phyloP scores from a whole-genome alignment of 1,140 invertebrate genomes.

The Magallana ariakensis region DNA sequence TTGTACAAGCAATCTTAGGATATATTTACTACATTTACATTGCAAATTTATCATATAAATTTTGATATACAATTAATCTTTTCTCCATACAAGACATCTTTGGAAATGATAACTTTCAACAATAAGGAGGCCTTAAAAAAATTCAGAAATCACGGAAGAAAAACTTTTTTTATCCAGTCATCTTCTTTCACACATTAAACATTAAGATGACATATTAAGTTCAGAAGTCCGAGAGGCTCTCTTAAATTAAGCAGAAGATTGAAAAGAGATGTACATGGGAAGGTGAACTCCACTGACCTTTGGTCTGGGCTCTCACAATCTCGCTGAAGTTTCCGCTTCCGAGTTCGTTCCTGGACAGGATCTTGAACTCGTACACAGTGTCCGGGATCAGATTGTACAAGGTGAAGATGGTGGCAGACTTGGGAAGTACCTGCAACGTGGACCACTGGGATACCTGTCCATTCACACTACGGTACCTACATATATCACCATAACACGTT shows the following conservation, averaged over 20 bases:
- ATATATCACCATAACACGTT: neutral
- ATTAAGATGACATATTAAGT: too few species aligned
- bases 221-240: too few species aligned
- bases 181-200: too few species aligned
- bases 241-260: neutral
- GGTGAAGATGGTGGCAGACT: slow-evolving; percentile 91
- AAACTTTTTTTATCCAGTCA: too few species aligned
- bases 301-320: slow-evolving; percentile 91
- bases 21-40: neutral
- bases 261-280: neutral
- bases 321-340: slow-evolving; percentile 97
- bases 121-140: too few species aligned
- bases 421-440: slow-evolving; percentile 79
- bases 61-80: too few species aligned
- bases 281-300: slow-evolving; percentile 85
- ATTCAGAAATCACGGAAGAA: too few species aligned
- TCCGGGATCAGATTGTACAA: slow-evolving; percentile 94
- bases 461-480: slow-evolving; percentile 68
- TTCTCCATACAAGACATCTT: neutral
- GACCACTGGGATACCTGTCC: slow-evolving; percentile 65
- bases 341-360: slow-evolving; percentile 94
- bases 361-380: slow-evolving; percentile 97
- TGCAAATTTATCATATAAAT: neutral
- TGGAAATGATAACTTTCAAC: too few species aligned
- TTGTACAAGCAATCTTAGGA: neutral